A percentile compares a stretch with the other conserved stretches of the same genome.
Conservation (phyloP, 2,888 invertebrate species). For the Aethes cnicana region DNA sequence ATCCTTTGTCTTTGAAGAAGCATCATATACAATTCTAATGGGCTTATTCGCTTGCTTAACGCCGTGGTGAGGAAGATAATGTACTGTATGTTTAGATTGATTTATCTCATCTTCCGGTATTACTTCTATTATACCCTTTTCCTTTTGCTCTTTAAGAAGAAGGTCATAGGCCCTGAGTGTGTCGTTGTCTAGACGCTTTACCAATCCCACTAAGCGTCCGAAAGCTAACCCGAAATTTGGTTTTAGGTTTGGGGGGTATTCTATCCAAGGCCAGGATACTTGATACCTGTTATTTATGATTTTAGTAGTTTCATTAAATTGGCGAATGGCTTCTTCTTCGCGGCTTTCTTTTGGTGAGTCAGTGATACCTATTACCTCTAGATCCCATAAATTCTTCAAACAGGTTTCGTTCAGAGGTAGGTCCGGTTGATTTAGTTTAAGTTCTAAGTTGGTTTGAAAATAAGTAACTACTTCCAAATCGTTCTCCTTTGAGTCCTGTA, state of each 20-base stretch:
- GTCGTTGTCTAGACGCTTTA: neutral
- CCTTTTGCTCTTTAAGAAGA: neutral
- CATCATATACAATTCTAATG: neutral
- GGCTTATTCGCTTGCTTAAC: neutral
- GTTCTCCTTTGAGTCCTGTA: neutral
- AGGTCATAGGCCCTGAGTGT: neutral
- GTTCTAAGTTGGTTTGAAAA: neutral
- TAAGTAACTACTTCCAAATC: neutral
- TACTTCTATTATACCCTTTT: neutral
- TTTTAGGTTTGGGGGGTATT: neutral
- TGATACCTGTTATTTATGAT: neutral
- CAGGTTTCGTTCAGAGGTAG: too few species aligned
- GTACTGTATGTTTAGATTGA: neutral
- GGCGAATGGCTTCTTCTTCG: neutral
- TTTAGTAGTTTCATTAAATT: neutral
- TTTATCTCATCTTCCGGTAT: too few species aligned
- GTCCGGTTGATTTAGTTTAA: neutral
- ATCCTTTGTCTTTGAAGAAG: neutral
- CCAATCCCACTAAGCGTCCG: neutral
- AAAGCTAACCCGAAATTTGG: neutral
- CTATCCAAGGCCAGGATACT: neutral
- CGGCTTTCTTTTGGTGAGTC: constrained; percentile 5
- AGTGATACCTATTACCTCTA: constrained; percentile 2
- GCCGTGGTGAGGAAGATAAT: neutral
- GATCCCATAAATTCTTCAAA: neutral